phyloP scores from a whole-genome alignment of 2,888 invertebrate genomes.

The Maniola hyperantus region DNA sequence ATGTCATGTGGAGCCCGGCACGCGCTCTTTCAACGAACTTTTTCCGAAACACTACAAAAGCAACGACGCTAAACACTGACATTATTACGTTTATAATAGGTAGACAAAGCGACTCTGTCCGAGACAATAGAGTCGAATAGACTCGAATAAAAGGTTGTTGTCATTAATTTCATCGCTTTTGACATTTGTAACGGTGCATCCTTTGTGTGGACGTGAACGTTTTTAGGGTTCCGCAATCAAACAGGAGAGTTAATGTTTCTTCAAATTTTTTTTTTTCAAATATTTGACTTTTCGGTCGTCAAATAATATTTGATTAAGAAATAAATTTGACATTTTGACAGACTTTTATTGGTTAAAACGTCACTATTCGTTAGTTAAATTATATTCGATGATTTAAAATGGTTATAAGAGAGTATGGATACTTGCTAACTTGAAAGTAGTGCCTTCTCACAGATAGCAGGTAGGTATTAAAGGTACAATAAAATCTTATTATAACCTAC shows the following conservation, averaged over 20 bases:
- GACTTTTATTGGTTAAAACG: too few species aligned
- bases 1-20: slow-evolving; percentile 70
- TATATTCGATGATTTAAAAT: too few species aligned
- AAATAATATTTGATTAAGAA: too few species aligned
- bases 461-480: too few species aligned
- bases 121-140: slow-evolving; percentile 72
- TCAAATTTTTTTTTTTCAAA: too few species aligned
- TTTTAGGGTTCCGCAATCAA: slow-evolving; percentile 40
- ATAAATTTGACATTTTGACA: too few species aligned
- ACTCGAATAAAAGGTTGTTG: slow-evolving; percentile 73
- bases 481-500: too few species aligned
- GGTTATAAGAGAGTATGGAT: too few species aligned
- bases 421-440: too few species aligned
- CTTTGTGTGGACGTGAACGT: slow-evolving; percentile 56
- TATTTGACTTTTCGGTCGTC: too few species aligned
- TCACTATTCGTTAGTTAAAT: too few species aligned
- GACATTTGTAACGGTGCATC: slow-evolving; percentile 75
- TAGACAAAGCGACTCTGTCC: slow-evolving; percentile 77
- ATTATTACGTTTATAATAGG: slow-evolving; percentile 75
- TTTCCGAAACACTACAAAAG: slow-evolving; percentile 73
- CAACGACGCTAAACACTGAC: slow-evolving; percentile 77
- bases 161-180: slow-evolving; percentile 77
- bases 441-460: too few species aligned
- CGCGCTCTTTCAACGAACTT: slow-evolving; percentile 71
- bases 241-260: not conserved